Evolutionary conservation across 2,113 vertebrate genomes (phyloP), one percentile per base, ranked within the genome.

Genomic region (Speoplatyrhinus poulsoni): DNA sequence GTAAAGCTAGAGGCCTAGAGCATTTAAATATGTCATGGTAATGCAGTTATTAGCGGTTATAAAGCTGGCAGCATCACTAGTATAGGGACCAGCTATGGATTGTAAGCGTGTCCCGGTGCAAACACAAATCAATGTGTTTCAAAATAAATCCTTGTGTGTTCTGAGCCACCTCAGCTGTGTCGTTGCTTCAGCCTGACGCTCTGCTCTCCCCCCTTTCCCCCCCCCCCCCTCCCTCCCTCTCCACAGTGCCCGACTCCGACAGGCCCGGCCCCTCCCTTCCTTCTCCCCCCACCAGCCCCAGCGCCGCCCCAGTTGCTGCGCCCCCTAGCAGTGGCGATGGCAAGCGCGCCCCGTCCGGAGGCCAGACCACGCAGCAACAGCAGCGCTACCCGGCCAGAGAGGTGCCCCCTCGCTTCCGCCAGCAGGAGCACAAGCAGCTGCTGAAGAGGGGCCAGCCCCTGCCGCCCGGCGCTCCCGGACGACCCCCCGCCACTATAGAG

Each of bases 361-460:
- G 75, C 73, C 89, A 82, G 72, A 76, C 83, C 77, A 65, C 85
- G 69, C 90, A 83, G 77, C 94, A 33, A 83, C 91, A 94, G 41
- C 94, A 94, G 91, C 96, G 97, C 76, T 97, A 97, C 93, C 95
- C 96, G 77, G 95, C 96, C 73, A 94, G 96, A 48, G 96, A 98
- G 95, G 96, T 98, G 89, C 97, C 97, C 78, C 97, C 96, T 47
- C 96, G 96, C 91, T 99, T 98, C 91, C 96, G 96, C 85, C 97
- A 98, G 93, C 96, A 98, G 90, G 96, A 98, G 90, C 96, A 98
- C 93, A 98, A 98, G 94, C 98, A 99, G 93, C 95, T 99, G 72
- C 88, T 98, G 91, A 98, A 98, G 91, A 92, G 96, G 90, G 97
- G 97, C 47, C 97, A 98, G 90, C 96, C 96, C 65, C 93, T 94